These are phyloP conservation scores for Anadara kagoshimensis DNA, from an alignment of 1,140 invertebrate genomes.

Conservation along the genomic window DNA sequence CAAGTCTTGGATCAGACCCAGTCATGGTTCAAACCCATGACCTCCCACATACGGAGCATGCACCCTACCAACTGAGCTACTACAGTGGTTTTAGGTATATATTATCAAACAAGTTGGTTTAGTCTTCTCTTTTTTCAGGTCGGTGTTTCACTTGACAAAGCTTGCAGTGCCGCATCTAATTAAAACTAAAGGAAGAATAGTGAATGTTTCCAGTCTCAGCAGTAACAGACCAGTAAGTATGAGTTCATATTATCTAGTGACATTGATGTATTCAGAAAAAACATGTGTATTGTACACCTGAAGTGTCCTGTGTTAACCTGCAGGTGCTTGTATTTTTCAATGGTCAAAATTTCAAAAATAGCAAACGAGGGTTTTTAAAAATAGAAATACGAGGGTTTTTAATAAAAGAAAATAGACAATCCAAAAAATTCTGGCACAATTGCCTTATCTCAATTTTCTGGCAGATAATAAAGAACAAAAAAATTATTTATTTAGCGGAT, in stretches of 20 bases:
- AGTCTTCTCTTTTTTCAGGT: slow-evolving; percentile 56
- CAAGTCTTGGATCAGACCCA: too few species aligned
- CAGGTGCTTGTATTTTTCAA: neutral
- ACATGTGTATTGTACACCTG: neutral
- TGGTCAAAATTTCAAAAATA: neutral
- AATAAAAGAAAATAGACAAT: too few species aligned
- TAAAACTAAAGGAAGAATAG: slow-evolving; percentile 61
- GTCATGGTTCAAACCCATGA: too few species aligned
- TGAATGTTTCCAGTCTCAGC: slow-evolving; percentile 84
- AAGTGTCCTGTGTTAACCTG: neutral
- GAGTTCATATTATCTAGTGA: neutral
- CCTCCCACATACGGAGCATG: too few species aligned
- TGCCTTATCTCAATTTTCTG: too few species aligned
- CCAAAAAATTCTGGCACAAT: too few species aligned
- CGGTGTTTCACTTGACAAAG: slow-evolving; percentile 63
- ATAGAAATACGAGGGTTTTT: too few species aligned
- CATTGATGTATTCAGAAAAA: neutral
- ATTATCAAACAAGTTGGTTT: too few species aligned
- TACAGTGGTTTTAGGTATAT: too few species aligned
- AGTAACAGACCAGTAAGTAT: slow-evolving; percentile 81
- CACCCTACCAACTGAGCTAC: too few species aligned
- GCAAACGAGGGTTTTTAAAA: too few species aligned
- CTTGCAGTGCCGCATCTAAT: slow-evolving; percentile 59
- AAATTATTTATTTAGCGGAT: neutral
- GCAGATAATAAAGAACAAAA: too few species aligned